phyloP scores from a whole-genome alignment of 2,888 invertebrate genomes.

The Agapetus fuscipes region DNA sequence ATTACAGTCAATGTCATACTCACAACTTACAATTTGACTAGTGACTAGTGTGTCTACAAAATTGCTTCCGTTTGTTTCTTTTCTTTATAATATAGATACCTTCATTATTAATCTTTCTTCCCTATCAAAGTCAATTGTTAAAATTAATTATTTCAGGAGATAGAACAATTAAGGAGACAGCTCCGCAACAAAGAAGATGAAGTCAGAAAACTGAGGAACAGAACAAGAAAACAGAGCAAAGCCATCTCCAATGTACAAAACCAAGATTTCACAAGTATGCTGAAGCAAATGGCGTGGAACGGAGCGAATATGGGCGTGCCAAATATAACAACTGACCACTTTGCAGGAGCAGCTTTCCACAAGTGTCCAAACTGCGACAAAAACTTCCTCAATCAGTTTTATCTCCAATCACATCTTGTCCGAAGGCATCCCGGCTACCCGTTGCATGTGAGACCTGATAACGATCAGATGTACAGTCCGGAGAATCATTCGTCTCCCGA shows the following conservation, averaged over 20 bases:
- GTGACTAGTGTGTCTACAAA: too few relatives aligned
- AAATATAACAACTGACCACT: conserved; percentile 29
- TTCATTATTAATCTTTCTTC: too few relatives aligned
- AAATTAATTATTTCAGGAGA: conserved; percentile 44
- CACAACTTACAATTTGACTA: too few relatives aligned
- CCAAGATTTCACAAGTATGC: conserved; percentile 11
- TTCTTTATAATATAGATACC: too few relatives aligned
- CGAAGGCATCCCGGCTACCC: conserved; percentile 43
- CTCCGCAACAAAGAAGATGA: conserved; percentile 39
- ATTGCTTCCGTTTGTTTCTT: too few relatives aligned
- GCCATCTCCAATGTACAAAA: conserved; percentile 7
- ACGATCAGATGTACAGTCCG: conserved; percentile 18
- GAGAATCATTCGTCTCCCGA: conserved; percentile 23
- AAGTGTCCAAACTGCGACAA: conserved; percentile 60
- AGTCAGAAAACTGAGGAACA: conserved; percentile 42
- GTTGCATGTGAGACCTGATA: conserved; percentile 18
- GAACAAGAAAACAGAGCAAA: conserved; percentile 28
- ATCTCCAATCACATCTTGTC: conserved; percentile 51
- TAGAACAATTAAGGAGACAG: conserved; percentile 43
- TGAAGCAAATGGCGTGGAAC: conserved; percentile 11
- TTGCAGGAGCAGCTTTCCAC: conserved; percentile 32
- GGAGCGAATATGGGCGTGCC: conserved; percentile 3
- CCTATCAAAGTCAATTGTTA: too few relatives aligned
- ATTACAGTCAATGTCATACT: too few relatives aligned
- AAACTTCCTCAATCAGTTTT: conserved; percentile 54